Evolutionary conservation across 1,140 invertebrate genomes (phyloP).

Genomic region (Drosophila sechellia): DNA sequence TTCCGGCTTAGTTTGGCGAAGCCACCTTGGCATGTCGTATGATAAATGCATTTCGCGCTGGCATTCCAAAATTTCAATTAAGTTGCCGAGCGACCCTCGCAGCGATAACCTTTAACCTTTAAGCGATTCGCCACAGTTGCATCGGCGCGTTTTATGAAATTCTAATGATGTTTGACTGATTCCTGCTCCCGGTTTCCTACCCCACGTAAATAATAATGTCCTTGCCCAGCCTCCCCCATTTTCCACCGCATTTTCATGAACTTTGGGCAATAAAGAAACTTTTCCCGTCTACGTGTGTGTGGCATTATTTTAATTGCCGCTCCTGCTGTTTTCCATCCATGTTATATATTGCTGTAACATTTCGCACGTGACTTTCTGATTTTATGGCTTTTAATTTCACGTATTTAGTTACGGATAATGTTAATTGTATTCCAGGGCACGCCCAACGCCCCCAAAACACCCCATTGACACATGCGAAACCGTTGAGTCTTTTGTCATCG

Average conservation of each 20-base stretch:
- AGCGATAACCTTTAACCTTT: slow-evolving; percentile 32
- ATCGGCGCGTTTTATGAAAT: slow-evolving; percentile 64
- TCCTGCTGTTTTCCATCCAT: slow-evolving; percentile 49
- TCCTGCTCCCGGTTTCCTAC: background rate
- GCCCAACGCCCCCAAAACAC: background rate
- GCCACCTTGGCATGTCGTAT: slow-evolving; percentile 44
- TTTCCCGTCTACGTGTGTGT: slow-evolving; percentile 46
- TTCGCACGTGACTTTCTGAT: slow-evolving; percentile 81
- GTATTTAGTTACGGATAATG: slow-evolving; percentile 81
- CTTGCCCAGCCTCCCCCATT: no score
- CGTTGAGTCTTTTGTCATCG: slow-evolving; percentile 20
- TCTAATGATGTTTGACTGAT: slow-evolving; percentile 68
- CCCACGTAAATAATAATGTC: background rate
- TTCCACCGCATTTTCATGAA: slow-evolving; percentile 52
- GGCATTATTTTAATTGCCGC: slow-evolving; percentile 80
- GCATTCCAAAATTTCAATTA: slow-evolving; percentile 65
- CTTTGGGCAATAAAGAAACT: slow-evolving; percentile 69
- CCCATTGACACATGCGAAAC: slow-evolving; percentile 27
- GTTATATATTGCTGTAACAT: slow-evolving; percentile 70
- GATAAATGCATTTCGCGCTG: slow-evolving; percentile 72
- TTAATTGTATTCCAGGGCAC: slow-evolving; percentile 69
- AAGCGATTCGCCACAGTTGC: slow-evolving; percentile 52
- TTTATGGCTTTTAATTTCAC: slow-evolving; percentile 82
- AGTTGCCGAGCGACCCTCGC: slow-evolving; percentile 37
- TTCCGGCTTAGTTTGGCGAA: slow-evolving; percentile 59